Evolutionary conservation across 2,113 vertebrate genomes (phyloP), one percentile per base, ranked within the genome.

Genomic region (Ia io): DNA sequence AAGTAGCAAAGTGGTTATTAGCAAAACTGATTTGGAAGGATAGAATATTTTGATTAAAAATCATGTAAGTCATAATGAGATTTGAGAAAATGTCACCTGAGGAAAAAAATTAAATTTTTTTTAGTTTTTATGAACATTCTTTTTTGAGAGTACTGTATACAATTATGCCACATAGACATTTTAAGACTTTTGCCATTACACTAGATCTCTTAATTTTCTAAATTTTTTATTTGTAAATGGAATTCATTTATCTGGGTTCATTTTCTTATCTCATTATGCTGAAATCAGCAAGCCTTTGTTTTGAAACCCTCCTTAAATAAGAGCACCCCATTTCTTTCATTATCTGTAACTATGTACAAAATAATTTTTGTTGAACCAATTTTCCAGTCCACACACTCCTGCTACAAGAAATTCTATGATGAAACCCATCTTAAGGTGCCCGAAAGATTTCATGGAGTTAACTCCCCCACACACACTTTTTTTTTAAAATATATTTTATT

Each of bases 211-310:
- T 96, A 74, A 93, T 88, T 97, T 96, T 90, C 87, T 80, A 90
- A 96, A 88, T 92, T 77, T 87, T 76, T 42, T 80, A 91, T 95
- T 87, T 86, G 86, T 93, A 96, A 91, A 84, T 95, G 37, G 9
- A 82, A 93, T 91, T 95, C 91, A 95, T 95, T 95, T 91, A 47
- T 86, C 49, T 82, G 70, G 32, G 84, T 90, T 94, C 71, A 56
- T 78, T 95, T 97, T 93, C 80, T 94, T 94, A 16, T 80, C 91
- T 96, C 76, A 84, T 96, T 97, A 93, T 87, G 65, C 40, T 82
- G 82, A 95, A 92, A 90, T 95, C 65, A 96, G 47, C 3, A 32
- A 88, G 67, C 71, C 37, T 89, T 80, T 95, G 89, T 94, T 91
- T 78, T 67, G n/a, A 93, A 96, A 91, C n/a, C 65, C 28, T 88